A percentile compares a stretch with the other conserved stretches of the same genome.
Conservation (phyloP, 2,888 invertebrate species). For the Crepidodera aurea region DNA sequence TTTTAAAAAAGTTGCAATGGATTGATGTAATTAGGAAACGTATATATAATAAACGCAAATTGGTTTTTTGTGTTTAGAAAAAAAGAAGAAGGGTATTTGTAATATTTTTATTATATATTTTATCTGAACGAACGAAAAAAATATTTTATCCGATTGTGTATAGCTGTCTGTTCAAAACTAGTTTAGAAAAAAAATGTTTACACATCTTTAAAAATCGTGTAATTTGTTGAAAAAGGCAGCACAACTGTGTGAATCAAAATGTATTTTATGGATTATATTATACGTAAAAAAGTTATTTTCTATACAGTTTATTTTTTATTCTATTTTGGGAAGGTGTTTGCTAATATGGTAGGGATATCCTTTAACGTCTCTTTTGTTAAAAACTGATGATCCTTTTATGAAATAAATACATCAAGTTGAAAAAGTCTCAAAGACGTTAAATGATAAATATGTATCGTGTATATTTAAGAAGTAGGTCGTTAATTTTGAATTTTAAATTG, state of each 20-base stretch:
- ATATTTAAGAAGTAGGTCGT: too few species aligned
- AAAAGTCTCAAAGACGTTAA: not conserved
- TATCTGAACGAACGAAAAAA: too few species aligned
- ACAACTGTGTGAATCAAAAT: slow-evolving; percentile 1
- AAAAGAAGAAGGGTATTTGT: not conserved
- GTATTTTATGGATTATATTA: not conserved
- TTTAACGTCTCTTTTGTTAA: not conserved
- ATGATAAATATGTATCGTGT: too few species aligned
- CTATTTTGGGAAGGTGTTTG: slow-evolving; percentile 8
- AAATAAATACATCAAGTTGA: too few species aligned
- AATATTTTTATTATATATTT: not conserved
- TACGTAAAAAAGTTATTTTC: not conserved
- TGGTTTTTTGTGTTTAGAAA: not conserved
- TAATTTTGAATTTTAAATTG: not conserved
- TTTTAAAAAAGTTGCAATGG: not conserved
- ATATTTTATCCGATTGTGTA: too few species aligned
- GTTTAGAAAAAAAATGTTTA: too few species aligned
- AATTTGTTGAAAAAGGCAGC: not conserved
- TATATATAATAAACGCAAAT: not conserved
- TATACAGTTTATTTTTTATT: slow-evolving; percentile 11
- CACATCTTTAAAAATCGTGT: too few species aligned
- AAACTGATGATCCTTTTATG: too few species aligned
- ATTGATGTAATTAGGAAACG: not conserved
- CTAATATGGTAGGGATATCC: not conserved
- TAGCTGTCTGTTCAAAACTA: too few species aligned